Conservation (phyloP, 1,140 invertebrate species). For the Mylabris phalerata region DNA sequence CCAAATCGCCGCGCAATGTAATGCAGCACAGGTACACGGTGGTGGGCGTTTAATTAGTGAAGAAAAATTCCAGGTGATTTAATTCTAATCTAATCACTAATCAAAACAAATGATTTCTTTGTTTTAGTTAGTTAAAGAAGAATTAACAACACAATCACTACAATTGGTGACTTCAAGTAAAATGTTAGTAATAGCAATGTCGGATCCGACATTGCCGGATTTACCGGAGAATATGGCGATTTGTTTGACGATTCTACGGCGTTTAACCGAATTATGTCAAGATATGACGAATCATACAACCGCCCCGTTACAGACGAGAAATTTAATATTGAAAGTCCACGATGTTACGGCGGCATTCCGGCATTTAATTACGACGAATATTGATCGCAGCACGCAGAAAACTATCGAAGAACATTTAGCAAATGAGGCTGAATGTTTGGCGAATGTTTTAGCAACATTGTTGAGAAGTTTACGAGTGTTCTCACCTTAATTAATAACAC, state of each 20-base stretch:
- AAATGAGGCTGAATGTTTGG: conserved; percentile 70
- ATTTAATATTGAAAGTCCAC: conserved; percentile 70
- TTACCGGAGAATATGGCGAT: conserved; percentile 58
- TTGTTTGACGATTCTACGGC: conserved; percentile 61
- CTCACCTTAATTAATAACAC: conserved; percentile 48
- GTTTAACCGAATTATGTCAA: conserved; percentile 61
- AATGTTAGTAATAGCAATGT: conserved; percentile 71
- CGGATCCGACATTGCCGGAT: conserved; percentile 51
- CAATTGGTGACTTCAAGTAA: conserved; percentile 79
- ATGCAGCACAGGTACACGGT: conserved; percentile 59
- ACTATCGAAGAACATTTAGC: conserved; percentile 57
- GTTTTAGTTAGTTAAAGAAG: conserved; percentile 60
- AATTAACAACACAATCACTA: conserved; percentile 70
- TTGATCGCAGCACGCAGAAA: conserved; percentile 44
- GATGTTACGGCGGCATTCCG: conserved; percentile 74
- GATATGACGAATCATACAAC: conserved; percentile 65
- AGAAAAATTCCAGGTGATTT: conserved; percentile 57
- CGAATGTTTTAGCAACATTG: conserved; percentile 71
- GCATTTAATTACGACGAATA: conserved; percentile 55
- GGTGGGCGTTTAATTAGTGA: conserved; percentile 64
- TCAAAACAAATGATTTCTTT: conserved; percentile 5
- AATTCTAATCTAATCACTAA: background rate
- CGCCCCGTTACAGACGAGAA: conserved; percentile 69
- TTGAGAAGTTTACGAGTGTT: conserved; percentile 76
- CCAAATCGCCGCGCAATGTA: conserved; percentile 60